phyloP scores from a whole-genome alignment of 2,888 invertebrate species.

The Sepioteuthis lessoniana region DNA sequence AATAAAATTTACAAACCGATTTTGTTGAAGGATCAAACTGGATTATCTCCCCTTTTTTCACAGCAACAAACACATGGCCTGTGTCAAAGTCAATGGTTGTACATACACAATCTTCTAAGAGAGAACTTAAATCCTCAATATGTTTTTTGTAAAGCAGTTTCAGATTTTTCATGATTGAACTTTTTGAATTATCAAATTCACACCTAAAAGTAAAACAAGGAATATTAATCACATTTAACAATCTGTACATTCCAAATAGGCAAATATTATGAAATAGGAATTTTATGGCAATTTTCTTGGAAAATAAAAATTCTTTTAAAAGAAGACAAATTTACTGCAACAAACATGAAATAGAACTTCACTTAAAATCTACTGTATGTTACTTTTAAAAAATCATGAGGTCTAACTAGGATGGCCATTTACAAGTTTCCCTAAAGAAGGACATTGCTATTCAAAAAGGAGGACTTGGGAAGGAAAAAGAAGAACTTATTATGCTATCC shows the following conservation, averaged over 20 bases:
- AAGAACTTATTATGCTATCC: too few species aligned
- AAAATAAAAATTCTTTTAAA: too few species aligned
- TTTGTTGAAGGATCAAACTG: conserved; percentile 58
- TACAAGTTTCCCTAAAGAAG: too few species aligned
- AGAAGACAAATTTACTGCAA: too few species aligned
- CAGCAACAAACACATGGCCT: conserved; percentile 62
- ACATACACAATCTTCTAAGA: conserved; percentile 54
- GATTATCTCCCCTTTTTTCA: conserved; percentile 53
- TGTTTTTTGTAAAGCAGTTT: conserved; percentile 58
- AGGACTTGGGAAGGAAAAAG: too few species aligned
- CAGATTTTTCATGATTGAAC: conserved; percentile 64
- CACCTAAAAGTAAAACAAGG: not conserved
- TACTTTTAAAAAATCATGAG: too few species aligned
- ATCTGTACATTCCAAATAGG: not conserved
- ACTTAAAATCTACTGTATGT: too few species aligned
- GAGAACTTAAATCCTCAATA: conserved; percentile 50
- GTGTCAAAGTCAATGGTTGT: conserved; percentile 67
- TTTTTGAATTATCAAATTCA: not conserved
- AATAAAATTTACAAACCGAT: conserved; percentile 53
- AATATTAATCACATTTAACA: not conserved
- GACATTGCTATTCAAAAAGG: too few species aligned
- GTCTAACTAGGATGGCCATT: too few species aligned
- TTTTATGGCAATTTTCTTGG: not conserved
- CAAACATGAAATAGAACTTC: too few species aligned
- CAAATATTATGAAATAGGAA: not conserved